A percentile compares a stretch with the other conserved stretches of the same genome.
Evolutionary conservation across 2,888 invertebrate genomes (phyloP).

Genomic region (Eugnorisma glareosa): DNA sequence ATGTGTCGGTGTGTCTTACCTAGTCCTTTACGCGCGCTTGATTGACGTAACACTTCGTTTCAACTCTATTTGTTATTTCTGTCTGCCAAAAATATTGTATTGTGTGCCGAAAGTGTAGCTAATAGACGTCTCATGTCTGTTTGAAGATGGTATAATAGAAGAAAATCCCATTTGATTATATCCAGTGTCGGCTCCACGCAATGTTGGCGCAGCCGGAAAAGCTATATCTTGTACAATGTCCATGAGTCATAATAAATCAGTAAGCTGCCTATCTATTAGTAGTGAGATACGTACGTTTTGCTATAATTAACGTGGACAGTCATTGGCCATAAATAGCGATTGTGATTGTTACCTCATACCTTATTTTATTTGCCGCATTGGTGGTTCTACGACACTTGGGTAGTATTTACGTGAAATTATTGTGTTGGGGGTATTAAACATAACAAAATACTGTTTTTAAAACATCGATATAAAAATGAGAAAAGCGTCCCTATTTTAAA

Average conservation of each 20-base stretch:
- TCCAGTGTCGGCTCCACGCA: constrained; percentile 36
- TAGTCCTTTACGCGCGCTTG: constrained; percentile 80
- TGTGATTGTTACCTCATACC: constrained; percentile 70
- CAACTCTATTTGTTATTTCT: constrained; percentile 74
- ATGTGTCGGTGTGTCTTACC: constrained; percentile 82
- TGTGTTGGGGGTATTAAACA: constrained; percentile 3
- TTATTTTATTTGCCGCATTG: constrained; percentile 59
- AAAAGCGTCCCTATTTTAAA: constrained; percentile 29
- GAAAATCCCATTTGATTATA: constrained; percentile 51
- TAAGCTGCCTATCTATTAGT: constrained; percentile 62
- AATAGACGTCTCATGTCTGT: constrained; percentile 63
- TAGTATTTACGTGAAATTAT: constrained; percentile 36
- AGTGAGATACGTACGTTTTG: constrained; percentile 64
- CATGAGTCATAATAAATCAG: constrained; percentile 67
- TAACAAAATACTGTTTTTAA: background rate
- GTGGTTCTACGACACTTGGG: constrained; percentile 37
- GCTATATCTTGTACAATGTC: constrained; percentile 59
- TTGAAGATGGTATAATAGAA: constrained; percentile 43
- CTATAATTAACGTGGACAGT: constrained; percentile 75
- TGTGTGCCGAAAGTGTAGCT: constrained; percentile 68
- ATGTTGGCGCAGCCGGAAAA: constrained; percentile 58
- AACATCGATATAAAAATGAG: background rate
- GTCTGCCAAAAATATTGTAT: constrained; percentile 76
- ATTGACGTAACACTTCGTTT: constrained; percentile 80
- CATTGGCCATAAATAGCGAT: constrained; percentile 74